phyloP scores from a whole-genome alignment of 2,888 invertebrate species.

The Trisateles emortualis region DNA sequence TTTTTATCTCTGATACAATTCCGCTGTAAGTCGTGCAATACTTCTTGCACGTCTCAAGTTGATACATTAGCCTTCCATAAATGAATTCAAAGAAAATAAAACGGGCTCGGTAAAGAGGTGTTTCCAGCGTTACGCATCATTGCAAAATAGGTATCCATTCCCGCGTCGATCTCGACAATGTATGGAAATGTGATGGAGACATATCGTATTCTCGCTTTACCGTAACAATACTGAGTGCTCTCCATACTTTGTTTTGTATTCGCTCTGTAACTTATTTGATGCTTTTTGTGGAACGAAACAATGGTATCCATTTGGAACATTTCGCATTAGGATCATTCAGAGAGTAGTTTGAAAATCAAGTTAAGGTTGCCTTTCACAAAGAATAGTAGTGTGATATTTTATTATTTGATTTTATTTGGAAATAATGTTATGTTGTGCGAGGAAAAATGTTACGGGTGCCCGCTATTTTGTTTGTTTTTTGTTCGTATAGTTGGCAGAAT shows the following conservation, averaged over 20 bases:
- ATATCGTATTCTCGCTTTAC: slow-evolving; percentile 74
- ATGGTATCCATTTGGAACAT: slow-evolving; percentile 73
- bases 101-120: slow-evolving; percentile 56
- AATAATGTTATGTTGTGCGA: slow-evolving; percentile 23
- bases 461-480: not conserved
- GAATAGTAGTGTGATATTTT: slow-evolving; percentile 45
- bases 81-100: slow-evolving; percentile 52
- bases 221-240: slow-evolving; percentile 67
- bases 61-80: slow-evolving; percentile 44
- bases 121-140: slow-evolving; percentile 67
- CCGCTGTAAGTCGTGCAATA: slow-evolving; percentile 10
- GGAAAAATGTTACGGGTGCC: not conserved
- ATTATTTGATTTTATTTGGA: slow-evolving; percentile 38
- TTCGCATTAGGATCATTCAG: slow-evolving; percentile 65
- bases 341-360: slow-evolving; percentile 64
- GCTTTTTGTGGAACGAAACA: slow-evolving; percentile 75
- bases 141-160: slow-evolving; percentile 65
- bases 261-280: slow-evolving; percentile 64
- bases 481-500: not conserved
- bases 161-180: slow-evolving; percentile 69
- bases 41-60: slow-evolving; percentile 24
- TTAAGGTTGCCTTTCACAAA: slow-evolving; percentile 59
- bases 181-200: slow-evolving; percentile 83
- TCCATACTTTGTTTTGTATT: slow-evolving; percentile 70
- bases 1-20: slow-evolving; percentile 14